These are phyloP conservation scores for Hyperoodon ampullatus DNA, from an alignment of 2,113 vertebrate species.

Conservation along the genomic window DNA sequence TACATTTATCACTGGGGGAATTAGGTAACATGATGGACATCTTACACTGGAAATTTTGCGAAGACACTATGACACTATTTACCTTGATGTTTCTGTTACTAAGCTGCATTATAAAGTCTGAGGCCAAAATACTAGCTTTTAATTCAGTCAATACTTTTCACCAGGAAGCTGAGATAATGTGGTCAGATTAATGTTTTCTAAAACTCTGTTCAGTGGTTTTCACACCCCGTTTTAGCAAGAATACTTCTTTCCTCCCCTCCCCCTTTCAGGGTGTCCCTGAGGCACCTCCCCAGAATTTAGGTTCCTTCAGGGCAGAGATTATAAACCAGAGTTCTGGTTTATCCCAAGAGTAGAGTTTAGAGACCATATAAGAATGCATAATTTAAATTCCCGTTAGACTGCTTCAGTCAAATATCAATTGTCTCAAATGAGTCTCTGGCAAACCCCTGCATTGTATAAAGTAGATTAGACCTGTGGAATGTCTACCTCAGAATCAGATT, in stretches of 20 bases:
- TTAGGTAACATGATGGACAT: not conserved
- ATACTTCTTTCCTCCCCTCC: not conserved
- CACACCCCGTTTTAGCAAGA: not conserved
- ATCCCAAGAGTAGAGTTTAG: not conserved
- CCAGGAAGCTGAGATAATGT: not conserved
- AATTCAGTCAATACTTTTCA: constrained; percentile 24
- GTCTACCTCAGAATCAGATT: constrained; percentile 18
- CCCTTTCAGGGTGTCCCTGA: not conserved
- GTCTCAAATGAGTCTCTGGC: not conserved
- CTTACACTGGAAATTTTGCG: constrained; percentile 23
- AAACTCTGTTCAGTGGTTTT: not conserved
- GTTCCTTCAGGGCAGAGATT: not conserved
- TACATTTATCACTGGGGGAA: not conserved
- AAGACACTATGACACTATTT: not conserved
- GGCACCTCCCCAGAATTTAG: not conserved
- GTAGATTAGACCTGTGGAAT: constrained; percentile 8
- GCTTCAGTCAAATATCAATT: constrained; percentile 5
- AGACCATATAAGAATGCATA: not conserved
- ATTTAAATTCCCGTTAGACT: constrained; percentile 14
- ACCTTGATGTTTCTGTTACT: constrained; percentile 45
- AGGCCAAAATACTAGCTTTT: not conserved
- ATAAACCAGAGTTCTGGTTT: not conserved
- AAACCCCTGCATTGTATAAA: not conserved
- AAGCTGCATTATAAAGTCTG: constrained; percentile 11
- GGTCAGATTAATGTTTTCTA: not conserved